Evolutionary conservation across 1,140 invertebrate species (phyloP).

Genomic region (Drosophila prosaltans): DNA sequence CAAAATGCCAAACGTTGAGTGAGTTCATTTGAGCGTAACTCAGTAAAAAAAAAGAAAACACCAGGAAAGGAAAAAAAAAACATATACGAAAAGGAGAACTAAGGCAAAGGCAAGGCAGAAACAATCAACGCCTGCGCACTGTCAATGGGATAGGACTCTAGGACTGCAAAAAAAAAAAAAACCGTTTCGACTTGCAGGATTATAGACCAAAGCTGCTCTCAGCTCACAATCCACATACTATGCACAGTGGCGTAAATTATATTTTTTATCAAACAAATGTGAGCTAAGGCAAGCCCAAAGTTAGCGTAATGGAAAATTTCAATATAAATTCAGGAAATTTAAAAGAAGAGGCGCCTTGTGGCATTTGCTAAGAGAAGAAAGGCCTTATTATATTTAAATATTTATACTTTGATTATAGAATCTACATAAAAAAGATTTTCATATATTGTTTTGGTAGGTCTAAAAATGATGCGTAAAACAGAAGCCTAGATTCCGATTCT

Average conservation of each 20-base stretch:
- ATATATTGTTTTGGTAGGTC: no score
- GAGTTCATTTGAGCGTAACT: constrained; percentile 48
- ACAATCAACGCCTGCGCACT: constrained; percentile 5
- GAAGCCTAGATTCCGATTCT: no score
- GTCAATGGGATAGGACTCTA: constrained; percentile 5
- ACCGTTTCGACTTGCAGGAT: constrained; percentile 8
- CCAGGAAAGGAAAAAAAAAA: not conserved
- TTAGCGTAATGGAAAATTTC: no score
- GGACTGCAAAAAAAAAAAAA: not conserved
- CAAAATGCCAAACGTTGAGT: constrained; percentile 44
- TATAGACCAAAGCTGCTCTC: constrained; percentile 5
- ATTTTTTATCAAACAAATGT: not conserved
- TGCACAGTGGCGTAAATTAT: not conserved
- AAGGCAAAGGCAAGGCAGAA: constrained; percentile 6
- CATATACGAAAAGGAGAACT: not conserved
- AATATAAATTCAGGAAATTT: no score
- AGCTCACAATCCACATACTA: not conserved
- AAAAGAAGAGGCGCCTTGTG: no score
- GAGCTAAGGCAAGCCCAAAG: no score
- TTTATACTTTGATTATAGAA: no score
- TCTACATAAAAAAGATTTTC: no score
- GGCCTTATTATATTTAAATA: no score
- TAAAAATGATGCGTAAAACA: no score
- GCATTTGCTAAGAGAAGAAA: no score
- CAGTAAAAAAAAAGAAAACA: constrained; percentile 13